A percentile compares a stretch with the other conserved stretches of the same genome.
Conservation (phyloP, 1,140 invertebrate species). For the Watersipora subatra region DNA sequence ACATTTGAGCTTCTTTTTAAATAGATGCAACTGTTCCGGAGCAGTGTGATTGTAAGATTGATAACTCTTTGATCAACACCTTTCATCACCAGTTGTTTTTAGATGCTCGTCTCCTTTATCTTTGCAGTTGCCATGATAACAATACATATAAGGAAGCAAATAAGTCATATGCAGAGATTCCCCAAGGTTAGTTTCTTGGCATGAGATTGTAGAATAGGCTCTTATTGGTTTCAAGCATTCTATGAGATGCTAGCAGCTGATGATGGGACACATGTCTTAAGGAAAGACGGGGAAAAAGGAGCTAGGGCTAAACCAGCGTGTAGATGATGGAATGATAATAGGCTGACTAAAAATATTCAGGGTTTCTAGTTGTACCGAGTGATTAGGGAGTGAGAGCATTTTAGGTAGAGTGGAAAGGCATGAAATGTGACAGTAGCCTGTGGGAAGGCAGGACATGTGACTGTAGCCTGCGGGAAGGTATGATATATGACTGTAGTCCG, state of each 20-base stretch:
- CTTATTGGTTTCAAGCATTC: not conserved
- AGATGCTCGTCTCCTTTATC: no score
- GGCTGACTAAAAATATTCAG: not conserved
- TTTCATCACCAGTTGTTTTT: no score
- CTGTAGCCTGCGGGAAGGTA: no score
- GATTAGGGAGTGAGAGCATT: no score
- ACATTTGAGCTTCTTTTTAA: no score
- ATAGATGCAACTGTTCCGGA: no score
- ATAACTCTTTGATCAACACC: no score
- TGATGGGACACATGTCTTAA: not conserved
- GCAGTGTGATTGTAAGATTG: no score
- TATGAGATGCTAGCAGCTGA: not conserved
- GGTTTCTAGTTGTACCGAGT: not conserved
- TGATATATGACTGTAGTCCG: no score
- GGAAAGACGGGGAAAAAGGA: not conserved
- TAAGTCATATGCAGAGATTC: constrained; percentile 12
- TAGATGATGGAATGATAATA: not conserved
- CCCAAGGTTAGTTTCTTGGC: constrained; percentile 15
- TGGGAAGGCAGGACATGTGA: no score
- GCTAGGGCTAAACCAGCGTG: not conserved
- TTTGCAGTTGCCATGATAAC: constrained; percentile 21
- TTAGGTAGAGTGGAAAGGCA: no score
- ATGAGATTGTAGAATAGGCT: not conserved
- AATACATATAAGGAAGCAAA: constrained; percentile 19
- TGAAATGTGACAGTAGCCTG: no score